These are phyloP conservation scores for Drosophila subobscura DNA, from an alignment of 1,140 invertebrate species.

Conservation along the genomic window DNA sequence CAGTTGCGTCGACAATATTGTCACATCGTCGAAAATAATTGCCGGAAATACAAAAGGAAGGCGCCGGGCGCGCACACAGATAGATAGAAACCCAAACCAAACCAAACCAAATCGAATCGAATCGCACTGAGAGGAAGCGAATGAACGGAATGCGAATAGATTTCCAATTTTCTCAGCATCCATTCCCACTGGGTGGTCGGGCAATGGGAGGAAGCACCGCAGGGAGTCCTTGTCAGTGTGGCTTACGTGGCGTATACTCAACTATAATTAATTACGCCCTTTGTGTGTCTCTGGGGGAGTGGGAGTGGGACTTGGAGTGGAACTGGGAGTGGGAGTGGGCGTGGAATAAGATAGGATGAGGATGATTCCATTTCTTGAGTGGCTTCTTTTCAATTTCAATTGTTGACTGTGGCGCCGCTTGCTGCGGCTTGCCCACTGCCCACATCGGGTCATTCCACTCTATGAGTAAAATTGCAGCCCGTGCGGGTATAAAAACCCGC, in stretches of 20 bases:
- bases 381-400: conserved; percentile 77
- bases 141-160: conserved; percentile 50
- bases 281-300: conserved; percentile 23
- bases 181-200: background rate
- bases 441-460: no score
- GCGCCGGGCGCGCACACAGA: conserved; percentile 7
- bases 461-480: background rate
- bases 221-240: conserved; percentile 51
- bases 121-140: conserved; percentile 42
- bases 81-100: conserved; percentile 41
- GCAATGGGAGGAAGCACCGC: conserved; percentile 56
- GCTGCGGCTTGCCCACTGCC: no score
- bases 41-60: conserved; percentile 79
- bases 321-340: background rate
- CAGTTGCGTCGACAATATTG: conserved; percentile 59
- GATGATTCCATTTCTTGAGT: conserved; percentile 49
- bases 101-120: conserved; percentile 67
- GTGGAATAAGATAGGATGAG: background rate
- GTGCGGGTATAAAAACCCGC: conserved; percentile 57
- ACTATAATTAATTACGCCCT: conserved; percentile 74
- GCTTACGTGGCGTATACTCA: conserved; percentile 65
- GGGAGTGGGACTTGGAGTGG: background rate
- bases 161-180: conserved; percentile 69
- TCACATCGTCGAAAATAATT: conserved; percentile 80
- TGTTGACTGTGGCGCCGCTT: conserved; percentile 48